Conservation (phyloP, 2,113 vertebrate genomes). For the Barbus barbus region DNA sequence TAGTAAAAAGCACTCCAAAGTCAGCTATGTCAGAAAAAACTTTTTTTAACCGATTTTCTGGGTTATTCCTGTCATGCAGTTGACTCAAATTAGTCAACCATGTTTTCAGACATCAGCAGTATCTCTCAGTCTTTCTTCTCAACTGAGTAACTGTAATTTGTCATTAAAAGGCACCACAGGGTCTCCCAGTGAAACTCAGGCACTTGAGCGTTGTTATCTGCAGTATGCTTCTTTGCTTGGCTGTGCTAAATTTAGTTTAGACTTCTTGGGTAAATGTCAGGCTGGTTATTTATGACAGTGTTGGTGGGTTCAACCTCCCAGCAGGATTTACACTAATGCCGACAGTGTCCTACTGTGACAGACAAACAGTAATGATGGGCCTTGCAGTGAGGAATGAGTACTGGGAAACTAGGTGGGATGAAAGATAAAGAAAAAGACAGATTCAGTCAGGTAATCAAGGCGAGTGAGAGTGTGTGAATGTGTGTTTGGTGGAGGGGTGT, state of each 20-base stretch:
- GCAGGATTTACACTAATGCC: conserved; percentile 30
- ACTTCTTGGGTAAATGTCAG: conserved; percentile 29
- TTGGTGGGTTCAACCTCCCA: conserved; percentile 51
- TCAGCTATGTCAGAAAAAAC: no score
- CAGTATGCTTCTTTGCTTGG: not conserved
- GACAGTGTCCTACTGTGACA: conserved; percentile 30
- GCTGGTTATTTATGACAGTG: conserved; percentile 45
- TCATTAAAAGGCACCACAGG: conserved; percentile 37
- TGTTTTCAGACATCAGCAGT: not conserved
- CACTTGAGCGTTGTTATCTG: conserved; percentile 37
- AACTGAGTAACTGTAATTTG: conserved; percentile 17
- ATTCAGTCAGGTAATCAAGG: not conserved
- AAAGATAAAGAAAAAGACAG: conserved; percentile 32
- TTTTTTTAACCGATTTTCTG: no score
- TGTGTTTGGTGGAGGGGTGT: not conserved
- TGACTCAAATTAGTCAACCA: not conserved
- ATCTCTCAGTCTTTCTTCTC: not conserved
- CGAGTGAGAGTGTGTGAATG: not conserved
- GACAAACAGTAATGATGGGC: conserved; percentile 38
- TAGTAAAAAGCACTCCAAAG: no score
- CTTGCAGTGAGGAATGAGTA: conserved; percentile 38
- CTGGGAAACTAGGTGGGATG: conserved; percentile 14
- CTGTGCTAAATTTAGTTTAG: conserved; percentile 45
- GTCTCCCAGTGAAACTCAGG: conserved; percentile 15
- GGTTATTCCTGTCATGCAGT: no score